Base-by-base conservation (phyloP, 2,888 invertebrate species). In the Nycteola revayana region DNA sequence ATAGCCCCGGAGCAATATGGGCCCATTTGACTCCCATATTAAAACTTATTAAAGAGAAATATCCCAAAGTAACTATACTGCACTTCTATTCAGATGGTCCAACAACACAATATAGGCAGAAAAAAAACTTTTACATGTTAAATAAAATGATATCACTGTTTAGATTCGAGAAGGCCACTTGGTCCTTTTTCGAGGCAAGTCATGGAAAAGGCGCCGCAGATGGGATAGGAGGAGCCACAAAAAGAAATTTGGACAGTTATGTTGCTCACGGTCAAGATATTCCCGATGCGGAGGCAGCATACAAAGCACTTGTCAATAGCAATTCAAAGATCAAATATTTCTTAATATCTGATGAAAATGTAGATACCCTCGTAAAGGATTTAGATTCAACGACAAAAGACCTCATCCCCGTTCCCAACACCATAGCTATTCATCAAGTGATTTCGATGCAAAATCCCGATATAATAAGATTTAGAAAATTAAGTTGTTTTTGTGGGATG, bases 191-290 rank as follows among this genome's bases (percentile, higher is more conserved):
- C 17, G 46, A 46, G 32, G 35, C 49, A 7, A 22, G 36, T 1
- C 43, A 51, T 10, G 46, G 48, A 8, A 49, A 48, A 34, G 43
- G 45, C 3, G n/a, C n/a, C n/a, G n/a, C n/a, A n/a, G n/a, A n/a
- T n/a, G 50, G 48, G n/a, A 28, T 53, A 11, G 53, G 42, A 9
- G 48, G 38, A 5, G 45, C 42, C 9, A 29, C 42, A 3, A 51
- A 51, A 24, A 23, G 43, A 24, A 34, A 18, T 22, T 39, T 51
- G n/a, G 44, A 53, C 30, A 6, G 10, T 10, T 23, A 24, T 18
- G 40, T 49, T 5, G 17, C 33, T 10, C 31, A 42, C 7, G 47
- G 49, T 6, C 10, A 11, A 39, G n/a, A 47, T 35, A 32, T 47
- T 10, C 25, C 37, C 6, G 25, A 44, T 32, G 41, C 44, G 5